phyloP scores from a whole-genome alignment of 1,140 invertebrate species.

The Drosophila truncata region DNA sequence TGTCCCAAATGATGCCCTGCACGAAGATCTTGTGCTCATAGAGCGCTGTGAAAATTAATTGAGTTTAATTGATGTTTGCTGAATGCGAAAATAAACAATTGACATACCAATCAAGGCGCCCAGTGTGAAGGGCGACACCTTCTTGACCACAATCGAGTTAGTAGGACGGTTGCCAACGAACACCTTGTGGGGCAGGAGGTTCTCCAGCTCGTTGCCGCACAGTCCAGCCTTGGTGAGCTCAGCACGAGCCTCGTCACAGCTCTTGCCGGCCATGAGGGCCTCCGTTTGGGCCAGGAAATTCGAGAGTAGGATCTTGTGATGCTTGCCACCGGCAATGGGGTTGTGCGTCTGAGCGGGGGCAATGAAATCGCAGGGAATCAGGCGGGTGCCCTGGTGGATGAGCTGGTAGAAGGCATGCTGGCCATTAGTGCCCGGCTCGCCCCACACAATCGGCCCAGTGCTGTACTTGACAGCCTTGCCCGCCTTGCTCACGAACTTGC shows the following conservation, averaged over 20 bases:
- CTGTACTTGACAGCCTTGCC: constrained; percentile 90
- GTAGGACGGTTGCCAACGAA: constrained; percentile 99
- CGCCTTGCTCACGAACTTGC: constrained; percentile 95
- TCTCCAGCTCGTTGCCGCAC: constrained; percentile 89
- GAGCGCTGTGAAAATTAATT: constrained; percentile 89
- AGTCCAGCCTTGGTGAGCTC: constrained; percentile 92
- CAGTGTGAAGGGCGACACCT: constrained; percentile 96
- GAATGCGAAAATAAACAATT: not conserved
- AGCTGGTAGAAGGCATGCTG: constrained; percentile 99
- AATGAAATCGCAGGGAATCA: constrained; percentile 99
- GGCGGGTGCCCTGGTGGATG: constrained; percentile 91
- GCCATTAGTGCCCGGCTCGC: constrained; percentile 99
- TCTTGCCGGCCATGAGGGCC: constrained; percentile 97
- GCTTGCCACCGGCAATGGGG: constrained; percentile 91
- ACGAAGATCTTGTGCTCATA: constrained; percentile 99
- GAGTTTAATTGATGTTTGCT: constrained; percentile 27
- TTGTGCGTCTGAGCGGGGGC: constrained; percentile 97
- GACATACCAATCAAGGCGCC: constrained; percentile 96
- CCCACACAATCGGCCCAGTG: constrained; percentile 98
- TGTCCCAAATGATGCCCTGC: constrained; percentile 99
- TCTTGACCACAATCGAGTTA: constrained; percentile 98
- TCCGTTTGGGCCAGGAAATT: constrained; percentile 99
- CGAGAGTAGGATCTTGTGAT: constrained; percentile 96
- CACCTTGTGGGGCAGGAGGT: constrained; percentile 97
- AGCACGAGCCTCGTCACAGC: constrained; percentile 89